Evolutionary conservation across 2,113 vertebrate species (phyloP), one percentile per base, ranked within the genome.

Genomic region (Otus sunia): DNA sequence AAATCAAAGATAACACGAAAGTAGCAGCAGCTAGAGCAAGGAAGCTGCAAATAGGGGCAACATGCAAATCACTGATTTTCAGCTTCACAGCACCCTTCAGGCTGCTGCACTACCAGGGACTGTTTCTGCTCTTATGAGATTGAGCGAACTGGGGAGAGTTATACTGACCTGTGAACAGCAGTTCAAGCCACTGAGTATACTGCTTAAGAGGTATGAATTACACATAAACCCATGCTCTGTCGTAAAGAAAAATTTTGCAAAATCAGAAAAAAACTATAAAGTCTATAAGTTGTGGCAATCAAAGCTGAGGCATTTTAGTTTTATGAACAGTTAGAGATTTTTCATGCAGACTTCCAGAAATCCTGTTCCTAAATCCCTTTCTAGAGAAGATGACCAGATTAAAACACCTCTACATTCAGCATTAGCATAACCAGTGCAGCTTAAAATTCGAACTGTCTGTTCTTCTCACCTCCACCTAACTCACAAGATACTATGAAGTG

Each of bases 101-200:
- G 29, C 29, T 34, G 34, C 50, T 8, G 17, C 15, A 5, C 43
- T 14, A 26, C 18, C 30, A 25, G 20, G 4, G 12, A 15, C 27
- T 20, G 10, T 5, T n/a, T 37, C 66, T 7, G 1, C 37, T 43
- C 66, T 26, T 4, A 4, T 1, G 15, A 47, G 47, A 12, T 0
- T 4, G 20, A 22, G 43, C 2, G 8, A 12, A 17, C 16, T 8
- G 26, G 25, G n/a, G 8, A 55, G 47, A 20, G 10, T 19, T 49
- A 30, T 1, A 8, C 20, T 23, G 18, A 72, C 29, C 49, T 15
- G 18, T 2, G 25, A 79, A 56, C 0, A 84, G 85, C 45, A 72
- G 45, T 7, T 64, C 4, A 7, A 91, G 56, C 23, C 26, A 29
- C 50, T 27, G 69, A 27, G 36, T 64, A 29, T 9, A 63, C 26